Evolutionary conservation across 2,888 invertebrate genomes (phyloP), one percentile per base, ranked within the genome.

Genomic region (Chalcis sispes): DNA sequence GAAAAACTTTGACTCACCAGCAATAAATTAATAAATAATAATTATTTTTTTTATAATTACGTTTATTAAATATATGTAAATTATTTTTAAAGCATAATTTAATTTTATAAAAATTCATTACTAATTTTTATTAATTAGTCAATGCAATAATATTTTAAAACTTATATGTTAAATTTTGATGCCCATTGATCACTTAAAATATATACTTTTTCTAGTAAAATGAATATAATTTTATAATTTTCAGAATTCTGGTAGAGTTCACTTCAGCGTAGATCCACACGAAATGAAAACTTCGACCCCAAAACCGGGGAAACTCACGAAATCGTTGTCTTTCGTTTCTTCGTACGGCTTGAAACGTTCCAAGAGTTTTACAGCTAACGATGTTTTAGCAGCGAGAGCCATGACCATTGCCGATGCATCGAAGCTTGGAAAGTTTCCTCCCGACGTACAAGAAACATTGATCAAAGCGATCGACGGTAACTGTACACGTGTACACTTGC

Each of bases 301-400:
- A 36, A 88, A 83, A 73, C 86, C 88, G 1, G 87, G 86, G 70
- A 87, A 86, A 77, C 84, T 88, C 25, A 86, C 84, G 2, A 88
- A 88, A 81, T 88, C 88, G 5, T 80, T 85, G 66, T 88, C 88
- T 10, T 88, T 88, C 73, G 85, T 88, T 20, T 86, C 88, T 1
- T 82, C 86, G 36, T 86, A 87, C 59, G 89, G 91, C n/a, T 87
- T 95, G 77, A 95, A 96, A 89, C 91, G 96, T 61, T 95, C 95
- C 77, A 96, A 95, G 89, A 95, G 95, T 73, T 89, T 96, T 82
- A 95, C 94, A 10, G 93, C 95, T 0, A 93, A 95, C 0, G 95
- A 95, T 84, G 92, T 93, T 13, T 84, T 92, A 54, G 90, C 91
- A 2, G 88, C 93, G 40, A 93, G 93, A 36, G 93, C 93, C 1